phyloP scores from a whole-genome alignment of 2,888 invertebrate genomes.

The Acholoe squamosa region DNA sequence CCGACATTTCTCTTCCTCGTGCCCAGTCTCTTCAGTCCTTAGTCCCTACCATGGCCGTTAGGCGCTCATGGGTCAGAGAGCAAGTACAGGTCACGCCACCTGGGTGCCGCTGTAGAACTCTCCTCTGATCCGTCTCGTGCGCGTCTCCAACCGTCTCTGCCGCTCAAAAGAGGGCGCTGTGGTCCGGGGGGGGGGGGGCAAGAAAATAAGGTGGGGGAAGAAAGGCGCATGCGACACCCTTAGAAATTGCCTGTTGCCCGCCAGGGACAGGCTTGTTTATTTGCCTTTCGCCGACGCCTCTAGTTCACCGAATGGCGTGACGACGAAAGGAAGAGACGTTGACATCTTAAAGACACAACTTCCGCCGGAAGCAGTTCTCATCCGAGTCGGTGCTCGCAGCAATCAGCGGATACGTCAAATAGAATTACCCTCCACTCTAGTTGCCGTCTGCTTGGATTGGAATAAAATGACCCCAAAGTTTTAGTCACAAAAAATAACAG shows the following conservation, averaged over 20 bases:
- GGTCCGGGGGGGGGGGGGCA: background rate
- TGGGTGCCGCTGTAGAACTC: slow-evolving; percentile 43
- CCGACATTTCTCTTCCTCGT: background rate
- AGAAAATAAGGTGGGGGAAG: slow-evolving; percentile 49
- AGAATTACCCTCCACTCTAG: slow-evolving; percentile 1
- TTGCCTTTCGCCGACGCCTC: background rate
- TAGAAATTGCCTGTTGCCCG: slow-evolving; percentile 43
- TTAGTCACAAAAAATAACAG: too few species aligned
- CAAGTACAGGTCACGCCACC: slow-evolving; percentile 47
- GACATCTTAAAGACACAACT: slow-evolving; percentile 31
- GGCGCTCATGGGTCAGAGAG: slow-evolving; percentile 32
- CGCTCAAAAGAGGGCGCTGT: slow-evolving; percentile 24
- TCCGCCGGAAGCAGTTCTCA: slow-evolving; percentile 46
- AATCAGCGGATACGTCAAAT: slow-evolving; percentile 49
- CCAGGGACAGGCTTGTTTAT: background rate
- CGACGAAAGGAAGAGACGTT: background rate
- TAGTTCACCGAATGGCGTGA: slow-evolving; percentile 37
- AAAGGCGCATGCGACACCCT: slow-evolving; percentile 42
- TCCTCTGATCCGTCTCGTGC: slow-evolving; percentile 52
- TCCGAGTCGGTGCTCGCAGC: background rate
- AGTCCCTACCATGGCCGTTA: background rate
- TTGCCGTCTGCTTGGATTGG: background rate
- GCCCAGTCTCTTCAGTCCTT: background rate
- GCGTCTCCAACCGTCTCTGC: background rate
- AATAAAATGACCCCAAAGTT: too few species aligned